Base-by-base conservation (phyloP, 1,140 invertebrate genomes). In the Magallana gigas region DNA sequence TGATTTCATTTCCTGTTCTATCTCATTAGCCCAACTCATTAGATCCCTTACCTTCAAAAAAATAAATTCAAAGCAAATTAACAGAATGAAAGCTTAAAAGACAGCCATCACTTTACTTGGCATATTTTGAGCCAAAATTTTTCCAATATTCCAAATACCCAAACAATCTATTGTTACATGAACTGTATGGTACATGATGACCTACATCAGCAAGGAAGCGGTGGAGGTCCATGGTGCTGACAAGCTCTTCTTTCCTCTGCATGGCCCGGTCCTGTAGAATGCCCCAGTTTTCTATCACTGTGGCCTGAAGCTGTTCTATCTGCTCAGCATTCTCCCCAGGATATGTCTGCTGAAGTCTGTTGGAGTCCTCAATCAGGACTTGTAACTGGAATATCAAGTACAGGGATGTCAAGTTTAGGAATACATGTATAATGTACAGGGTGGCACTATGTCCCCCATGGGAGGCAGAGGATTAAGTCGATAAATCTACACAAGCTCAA, bases 261-360 rank as follows among this genome's bases (percentile, higher is more conserved):
- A 97, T 96, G 0, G 98, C 97, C 8, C 97, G 96, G 89, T 98
- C 96, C 91, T 98, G 97, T 12, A 99, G 95, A 71, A 97, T 96
- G 81, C 97, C 96, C 98, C 98, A 99, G 87, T 97, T 97, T 6
- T 97, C 96, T 0, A 98, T 95, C 0, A 99, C 97, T 14, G 97
- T 96, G 29, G 96, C 96, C 94, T 97, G 97, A 91, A 99, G 97
- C 91, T 98, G 96, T 29, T 96, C 96, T 89, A 99, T 98, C 88
- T 98, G 97, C 81, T 97, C 96, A 0, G 98, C 98, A 95, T 99
- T 99, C 57, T 97, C 97, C 1, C 98, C 98, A 0, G 98, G 98
- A 95, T 99, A 99, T 9, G 97, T 95, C 8, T 96, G 96, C 94
- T 98, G 97, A 58, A 99, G 96, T 86, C 97, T 96, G 0, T 96